Percentiles rank a stretch among this genome's conserved stretches.
Conservation (phyloP, 1,140 invertebrate genomes). For the Ceratina japonica region DNA sequence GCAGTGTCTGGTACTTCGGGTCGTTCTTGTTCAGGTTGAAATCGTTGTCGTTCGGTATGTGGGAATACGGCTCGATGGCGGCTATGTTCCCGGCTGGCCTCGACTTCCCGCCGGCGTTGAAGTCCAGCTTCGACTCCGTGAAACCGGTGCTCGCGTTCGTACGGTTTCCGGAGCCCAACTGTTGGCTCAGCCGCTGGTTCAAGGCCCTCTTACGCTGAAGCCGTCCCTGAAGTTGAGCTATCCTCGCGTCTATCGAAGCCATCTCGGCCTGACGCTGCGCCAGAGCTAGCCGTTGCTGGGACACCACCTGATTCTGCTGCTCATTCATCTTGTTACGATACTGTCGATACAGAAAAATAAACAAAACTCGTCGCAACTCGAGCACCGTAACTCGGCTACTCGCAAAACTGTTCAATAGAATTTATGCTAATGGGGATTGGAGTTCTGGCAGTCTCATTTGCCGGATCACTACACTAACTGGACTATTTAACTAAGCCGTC, state of each 20-base stretch:
- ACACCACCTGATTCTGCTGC: constrained; percentile 93
- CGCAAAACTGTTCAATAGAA: background rate
- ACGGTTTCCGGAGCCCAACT: constrained; percentile 78
- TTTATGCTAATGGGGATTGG: background rate
- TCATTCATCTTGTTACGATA: constrained; percentile 97
- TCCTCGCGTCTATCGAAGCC: constrained; percentile 93
- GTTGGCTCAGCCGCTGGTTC: constrained; percentile 91
- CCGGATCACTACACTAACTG: background rate
- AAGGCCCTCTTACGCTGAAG: constrained; percentile 92
- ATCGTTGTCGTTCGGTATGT: constrained; percentile 86
- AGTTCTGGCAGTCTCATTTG: background rate
- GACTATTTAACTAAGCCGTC: background rate
- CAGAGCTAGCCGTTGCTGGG: constrained; percentile 91
- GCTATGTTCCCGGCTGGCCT: constrained; percentile 86
- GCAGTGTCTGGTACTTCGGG: constrained; percentile 95
- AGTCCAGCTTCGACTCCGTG: constrained; percentile 71
- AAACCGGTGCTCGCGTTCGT: constrained; percentile 54
- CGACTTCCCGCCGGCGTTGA: constrained; percentile 75
- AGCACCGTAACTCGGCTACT: background rate
- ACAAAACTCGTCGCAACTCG: background rate
- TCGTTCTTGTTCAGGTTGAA: constrained; percentile 90
- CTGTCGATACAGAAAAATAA: constrained; percentile 79
- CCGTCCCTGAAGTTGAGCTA: constrained; percentile 94
- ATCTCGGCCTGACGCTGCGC: constrained; percentile 93
- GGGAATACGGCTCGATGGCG: constrained; percentile 94